Evolutionary conservation across 2,888 invertebrate species (phyloP).

Genomic region (Agonopterix heracliana): DNA sequence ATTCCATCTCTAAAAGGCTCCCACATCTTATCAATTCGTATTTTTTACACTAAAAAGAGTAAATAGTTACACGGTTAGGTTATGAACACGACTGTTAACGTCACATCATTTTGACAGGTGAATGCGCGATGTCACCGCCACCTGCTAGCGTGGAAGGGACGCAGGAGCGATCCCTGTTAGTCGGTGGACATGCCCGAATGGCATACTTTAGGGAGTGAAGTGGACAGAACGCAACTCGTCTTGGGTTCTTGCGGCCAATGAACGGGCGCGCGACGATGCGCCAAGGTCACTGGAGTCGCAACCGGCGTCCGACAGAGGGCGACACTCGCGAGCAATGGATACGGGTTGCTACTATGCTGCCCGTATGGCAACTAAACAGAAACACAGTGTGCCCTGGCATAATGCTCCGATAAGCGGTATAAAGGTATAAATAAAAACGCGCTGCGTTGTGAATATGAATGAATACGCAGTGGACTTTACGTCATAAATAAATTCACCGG

Average conservation of each 20-base stretch:
- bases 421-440: slow-evolving; percentile 67
- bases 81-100: slow-evolving; percentile 45
- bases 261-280: slow-evolving; percentile 54
- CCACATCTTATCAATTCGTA: slow-evolving; percentile 48
- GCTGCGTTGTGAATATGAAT: slow-evolving; percentile 60
- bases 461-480: slow-evolving; percentile 45
- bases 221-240: slow-evolving; percentile 42
- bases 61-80: slow-evolving; percentile 46
- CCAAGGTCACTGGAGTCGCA: slow-evolving; percentile 61
- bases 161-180: slow-evolving; percentile 38
- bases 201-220: slow-evolving; percentile 52
- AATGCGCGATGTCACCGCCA: slow-evolving; percentile 47
- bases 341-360: slow-evolving; percentile 58
- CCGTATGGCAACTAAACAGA: slow-evolving; percentile 68
- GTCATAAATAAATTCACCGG: slow-evolving; percentile 14
- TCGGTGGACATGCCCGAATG: slow-evolving; percentile 36
- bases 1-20: slow-evolving; percentile 38
- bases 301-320: slow-evolving; percentile 52
- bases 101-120: slow-evolving; percentile 70
- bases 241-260: slow-evolving; percentile 64
- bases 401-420: slow-evolving; percentile 72
- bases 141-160: slow-evolving; percentile 35
- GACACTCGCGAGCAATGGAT: slow-evolving; percentile 34
- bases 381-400: slow-evolving; percentile 26
- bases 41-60: slow-evolving; percentile 40